Evolutionary conservation across 1,140 invertebrate species (phyloP), one percentile per base, ranked within the genome.

Genomic region (Nymphalis io): DNA sequence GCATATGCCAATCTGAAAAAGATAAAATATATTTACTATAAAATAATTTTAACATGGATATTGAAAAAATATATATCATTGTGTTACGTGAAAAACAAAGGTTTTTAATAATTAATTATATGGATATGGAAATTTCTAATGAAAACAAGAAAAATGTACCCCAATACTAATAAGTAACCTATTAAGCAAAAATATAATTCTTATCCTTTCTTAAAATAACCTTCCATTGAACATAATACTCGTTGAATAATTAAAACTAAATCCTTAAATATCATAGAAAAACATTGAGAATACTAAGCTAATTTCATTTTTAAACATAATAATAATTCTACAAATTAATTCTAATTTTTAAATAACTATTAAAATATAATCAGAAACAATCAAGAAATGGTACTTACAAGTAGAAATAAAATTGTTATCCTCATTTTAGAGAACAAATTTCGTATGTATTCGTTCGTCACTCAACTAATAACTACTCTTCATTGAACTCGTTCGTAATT

Each of bases 401-500:
- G 64, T 12, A 89, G 68, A 58, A 89, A 61, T 66, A 89, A 74
- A 68, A 85, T 72, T 64, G 81, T 73, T 66, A 83, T 84, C 84
- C 77, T 85, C 89, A 91, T 91, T 74, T 74, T 88, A 74, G 60
- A 65, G 68, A 72, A 72, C 83, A 72, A 71, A 60, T 70, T 69
- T 79, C 79, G 76, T 85, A 83, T 79, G 12, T 51, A 51, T 83
- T 91, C 89, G 87, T 91, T 89, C 85, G 87, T 78, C 76, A 81
- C 79, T 78, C 77, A 79, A 80, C 72, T 74, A 81, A 76, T 80
- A 76, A 80, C 78, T 75, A 82, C 73, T 82, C 1, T 53, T 53
- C 80, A 80, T 81, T 76, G 78, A 84, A 80, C 78, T 89, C 87
- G 89, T 89, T 91, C 87, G 87, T 86, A 82, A 78, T 55, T 82